phyloP scores from a whole-genome alignment of 2,888 invertebrate species.

The Disparrhopalites patrizii region DNA sequence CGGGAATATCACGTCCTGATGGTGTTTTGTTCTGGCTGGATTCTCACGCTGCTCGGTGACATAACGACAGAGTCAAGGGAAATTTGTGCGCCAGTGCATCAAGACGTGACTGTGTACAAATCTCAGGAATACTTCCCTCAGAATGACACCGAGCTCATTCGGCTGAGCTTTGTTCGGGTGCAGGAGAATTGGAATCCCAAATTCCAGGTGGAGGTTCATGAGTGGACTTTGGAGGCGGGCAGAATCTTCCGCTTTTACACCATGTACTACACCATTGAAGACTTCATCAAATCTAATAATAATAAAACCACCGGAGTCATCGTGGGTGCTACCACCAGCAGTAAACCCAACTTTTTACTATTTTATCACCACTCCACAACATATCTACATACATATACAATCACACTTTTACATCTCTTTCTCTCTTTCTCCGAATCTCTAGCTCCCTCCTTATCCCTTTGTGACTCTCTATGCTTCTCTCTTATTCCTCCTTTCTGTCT shows the following conservation, averaged over 20 bases:
- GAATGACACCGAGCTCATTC: conserved; percentile 41
- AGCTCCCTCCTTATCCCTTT: no score
- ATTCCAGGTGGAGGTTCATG: conserved; percentile 47
- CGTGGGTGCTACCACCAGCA: conserved; percentile 8
- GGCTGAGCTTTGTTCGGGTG: conserved; percentile 22
- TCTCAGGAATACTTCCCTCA: conserved; percentile 36
- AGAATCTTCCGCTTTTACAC: conserved; percentile 43
- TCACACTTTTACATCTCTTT: no score
- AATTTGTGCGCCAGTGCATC: conserved; percentile 40
- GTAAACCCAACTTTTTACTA: no score
- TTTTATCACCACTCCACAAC: no score
- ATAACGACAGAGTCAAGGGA: not conserved
- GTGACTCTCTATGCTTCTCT: no score
- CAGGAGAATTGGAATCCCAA: conserved; percentile 28
- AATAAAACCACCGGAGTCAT: not conserved
- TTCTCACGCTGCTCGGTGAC: no score
- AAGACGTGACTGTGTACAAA: conserved; percentile 42
- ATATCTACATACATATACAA: no score
- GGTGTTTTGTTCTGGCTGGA: no score
- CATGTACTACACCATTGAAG: conserved; percentile 35
- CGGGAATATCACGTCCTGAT: no score
- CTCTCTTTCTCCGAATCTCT: no score
- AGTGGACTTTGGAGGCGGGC: conserved; percentile 48
- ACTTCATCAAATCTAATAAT: conserved; percentile 14
- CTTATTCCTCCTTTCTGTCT: no score